A percentile compares a stretch with the other conserved stretches of the same genome.
phyloP scores from a whole-genome alignment of 2,797 vertebrate species.

The Squalus acanthias region DNA sequence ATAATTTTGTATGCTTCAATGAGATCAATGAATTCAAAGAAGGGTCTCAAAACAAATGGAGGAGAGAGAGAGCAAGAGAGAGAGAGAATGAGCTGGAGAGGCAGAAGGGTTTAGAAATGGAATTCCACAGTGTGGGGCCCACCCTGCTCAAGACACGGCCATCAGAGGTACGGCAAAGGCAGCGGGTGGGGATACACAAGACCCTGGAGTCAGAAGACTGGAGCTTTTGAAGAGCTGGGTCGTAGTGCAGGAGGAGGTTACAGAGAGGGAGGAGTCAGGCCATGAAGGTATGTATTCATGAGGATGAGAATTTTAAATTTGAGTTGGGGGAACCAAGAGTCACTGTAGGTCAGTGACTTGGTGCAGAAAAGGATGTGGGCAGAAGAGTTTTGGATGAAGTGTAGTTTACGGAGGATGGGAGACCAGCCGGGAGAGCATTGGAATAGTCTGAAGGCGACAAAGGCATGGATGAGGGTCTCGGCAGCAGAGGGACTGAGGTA shows the following conservation, averaged over 20 bases:
- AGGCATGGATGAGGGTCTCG: background rate
- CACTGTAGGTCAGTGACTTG: background rate
- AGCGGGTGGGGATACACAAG: background rate
- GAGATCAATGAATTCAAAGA: too few relatives aligned
- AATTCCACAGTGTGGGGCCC: background rate
- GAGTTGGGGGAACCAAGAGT: background rate
- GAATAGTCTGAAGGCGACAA: background rate
- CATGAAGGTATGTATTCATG: background rate
- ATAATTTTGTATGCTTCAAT: too few relatives aligned
- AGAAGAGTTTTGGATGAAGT: background rate
- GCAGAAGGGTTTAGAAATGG: background rate
- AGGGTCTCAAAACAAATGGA: background rate
- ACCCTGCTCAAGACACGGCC: background rate
- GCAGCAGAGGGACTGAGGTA: background rate
- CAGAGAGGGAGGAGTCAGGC: background rate
- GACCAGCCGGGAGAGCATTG: background rate
- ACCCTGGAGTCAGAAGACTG: background rate
- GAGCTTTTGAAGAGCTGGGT: background rate
- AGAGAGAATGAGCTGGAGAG: background rate
- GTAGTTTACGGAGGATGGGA: background rate
- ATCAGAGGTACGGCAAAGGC: background rate
- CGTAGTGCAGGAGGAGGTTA: background rate
- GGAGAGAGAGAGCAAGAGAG: background rate
- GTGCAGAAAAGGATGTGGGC: background rate
- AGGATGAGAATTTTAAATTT: background rate